Evolutionary conservation across 2,888 invertebrate genomes (phyloP).

Genomic region (Gryllus longicercus): DNA sequence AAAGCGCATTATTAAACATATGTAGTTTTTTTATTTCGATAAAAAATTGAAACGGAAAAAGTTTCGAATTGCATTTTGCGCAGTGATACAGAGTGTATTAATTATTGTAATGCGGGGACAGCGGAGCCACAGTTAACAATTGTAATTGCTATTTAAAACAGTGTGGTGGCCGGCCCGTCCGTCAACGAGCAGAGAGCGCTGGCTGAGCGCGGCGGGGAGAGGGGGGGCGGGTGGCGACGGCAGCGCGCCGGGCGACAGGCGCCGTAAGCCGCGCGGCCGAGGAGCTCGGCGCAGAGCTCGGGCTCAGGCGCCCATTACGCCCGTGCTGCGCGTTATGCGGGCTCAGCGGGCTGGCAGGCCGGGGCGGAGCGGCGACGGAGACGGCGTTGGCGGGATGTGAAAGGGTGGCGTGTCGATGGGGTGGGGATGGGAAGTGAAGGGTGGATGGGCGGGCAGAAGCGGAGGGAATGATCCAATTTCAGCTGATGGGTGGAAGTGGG

Average conservation of each 20-base stretch:
- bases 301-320: neutral
- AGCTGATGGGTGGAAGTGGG: too few relatives aligned
- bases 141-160: slow-evolving; percentile 17
- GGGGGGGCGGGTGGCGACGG: neutral
- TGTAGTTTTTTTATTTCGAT: neutral
- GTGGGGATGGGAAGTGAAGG: too few relatives aligned
- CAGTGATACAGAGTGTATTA: slow-evolving; percentile 9
- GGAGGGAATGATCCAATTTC: too few relatives aligned
- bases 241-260: neutral
- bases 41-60: neutral
- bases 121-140: slow-evolving; percentile 7
- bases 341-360: neutral
- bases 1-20: slow-evolving; percentile 17
- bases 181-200: neutral
- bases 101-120: slow-evolving; percentile 17
- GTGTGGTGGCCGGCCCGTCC: neutral
- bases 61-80: slow-evolving; percentile 17
- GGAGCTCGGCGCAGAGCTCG: neutral
- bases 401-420: too few relatives aligned
- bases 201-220: neutral
- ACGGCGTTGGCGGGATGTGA: too few relatives aligned
- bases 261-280: neutral
- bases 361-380: neutral
- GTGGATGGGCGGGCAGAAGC: too few relatives aligned
- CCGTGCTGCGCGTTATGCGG: neutral